Conservation (phyloP, 1,140 invertebrate genomes). For the Coptotermes formosanus region DNA sequence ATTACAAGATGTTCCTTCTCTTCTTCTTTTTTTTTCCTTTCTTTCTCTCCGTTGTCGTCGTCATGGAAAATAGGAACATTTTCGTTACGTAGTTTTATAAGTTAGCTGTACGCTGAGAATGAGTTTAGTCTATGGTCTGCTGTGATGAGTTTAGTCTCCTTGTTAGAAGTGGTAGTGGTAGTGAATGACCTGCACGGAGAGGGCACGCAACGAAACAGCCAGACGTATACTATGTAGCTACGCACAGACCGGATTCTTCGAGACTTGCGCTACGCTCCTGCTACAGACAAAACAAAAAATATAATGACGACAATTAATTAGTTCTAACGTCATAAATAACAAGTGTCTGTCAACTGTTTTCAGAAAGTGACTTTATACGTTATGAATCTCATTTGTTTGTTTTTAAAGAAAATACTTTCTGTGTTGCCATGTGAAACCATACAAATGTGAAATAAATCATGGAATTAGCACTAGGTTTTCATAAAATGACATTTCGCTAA, state of each 20-base stretch:
- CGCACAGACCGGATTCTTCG: not conserved
- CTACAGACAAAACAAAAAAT: too few species aligned
- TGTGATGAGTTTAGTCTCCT: not conserved
- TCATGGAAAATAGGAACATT: not conserved
- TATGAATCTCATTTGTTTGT: not conserved
- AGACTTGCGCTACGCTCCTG: not conserved
- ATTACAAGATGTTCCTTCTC: not conserved
- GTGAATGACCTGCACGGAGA: not conserved
- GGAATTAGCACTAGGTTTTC: too few species aligned
- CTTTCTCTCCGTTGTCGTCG: not conserved
- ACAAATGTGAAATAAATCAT: too few species aligned
- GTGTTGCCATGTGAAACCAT: too few species aligned
- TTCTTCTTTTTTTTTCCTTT: not conserved
- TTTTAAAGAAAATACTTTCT: not conserved
- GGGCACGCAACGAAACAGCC: not conserved
- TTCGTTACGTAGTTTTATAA: conserved; percentile 1
- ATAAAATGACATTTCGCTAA: too few species aligned
- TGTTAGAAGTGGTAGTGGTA: not conserved
- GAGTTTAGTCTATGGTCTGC: not conserved
- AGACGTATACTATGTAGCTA: not conserved
- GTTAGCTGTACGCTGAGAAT: not conserved
- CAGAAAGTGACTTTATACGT: not conserved
- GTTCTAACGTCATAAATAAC: not conserved
- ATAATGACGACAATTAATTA: too few species aligned
- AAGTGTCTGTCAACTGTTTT: not conserved